These are phyloP conservation scores for Leptinotarsa peninsularis DNA, from an alignment of 2,888 invertebrate genomes.

Conservation along the genomic window DNA sequence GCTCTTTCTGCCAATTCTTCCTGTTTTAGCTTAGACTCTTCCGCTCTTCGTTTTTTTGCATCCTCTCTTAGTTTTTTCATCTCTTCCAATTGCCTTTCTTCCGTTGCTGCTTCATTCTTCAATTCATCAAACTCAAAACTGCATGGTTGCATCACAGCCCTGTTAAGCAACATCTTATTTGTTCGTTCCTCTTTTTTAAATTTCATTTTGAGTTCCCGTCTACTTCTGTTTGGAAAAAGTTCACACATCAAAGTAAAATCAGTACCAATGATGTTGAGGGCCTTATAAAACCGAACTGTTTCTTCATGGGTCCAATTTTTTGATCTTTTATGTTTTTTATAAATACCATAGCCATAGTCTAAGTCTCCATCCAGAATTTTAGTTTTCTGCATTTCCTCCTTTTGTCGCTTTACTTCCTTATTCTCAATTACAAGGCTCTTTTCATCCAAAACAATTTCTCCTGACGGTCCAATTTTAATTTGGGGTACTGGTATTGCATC, in stretches of 20 bases:
- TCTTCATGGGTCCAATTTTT: slow-evolving; percentile 83
- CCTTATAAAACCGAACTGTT: slow-evolving; percentile 91
- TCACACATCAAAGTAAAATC: slow-evolving; percentile 92
- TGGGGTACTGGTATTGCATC: slow-evolving; percentile 79
- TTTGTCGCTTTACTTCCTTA: slow-evolving; percentile 72
- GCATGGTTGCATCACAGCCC: slow-evolving; percentile 77
- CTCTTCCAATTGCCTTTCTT: slow-evolving; percentile 64
- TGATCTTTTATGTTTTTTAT: slow-evolving; percentile 75
- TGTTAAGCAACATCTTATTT: slow-evolving; percentile 80
- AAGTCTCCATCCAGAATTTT: slow-evolving; percentile 74
- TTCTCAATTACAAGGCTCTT: slow-evolving; percentile 85
- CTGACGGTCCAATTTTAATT: slow-evolving; percentile 87
- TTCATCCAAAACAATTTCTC: slow-evolving; percentile 87
- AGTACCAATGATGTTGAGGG: slow-evolving; percentile 89
- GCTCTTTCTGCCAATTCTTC: slow-evolving; percentile 29
- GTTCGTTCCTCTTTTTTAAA: slow-evolving; percentile 91
- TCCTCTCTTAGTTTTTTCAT: slow-evolving; percentile 49
- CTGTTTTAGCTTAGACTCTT: slow-evolving; percentile 33
- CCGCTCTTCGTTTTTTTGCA: slow-evolving; percentile 41
- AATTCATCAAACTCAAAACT: slow-evolving; percentile 76
- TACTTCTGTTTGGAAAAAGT: slow-evolving; percentile 80
- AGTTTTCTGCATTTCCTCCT: slow-evolving; percentile 75
- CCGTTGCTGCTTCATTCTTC: slow-evolving; percentile 70
- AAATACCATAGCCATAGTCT: slow-evolving; percentile 71
- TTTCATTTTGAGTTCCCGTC: slow-evolving; percentile 89